These are phyloP conservation scores for Urocyon cinereoargenteus DNA, from an alignment of 2,797 vertebrate species.

Conservation along the genomic window DNA sequence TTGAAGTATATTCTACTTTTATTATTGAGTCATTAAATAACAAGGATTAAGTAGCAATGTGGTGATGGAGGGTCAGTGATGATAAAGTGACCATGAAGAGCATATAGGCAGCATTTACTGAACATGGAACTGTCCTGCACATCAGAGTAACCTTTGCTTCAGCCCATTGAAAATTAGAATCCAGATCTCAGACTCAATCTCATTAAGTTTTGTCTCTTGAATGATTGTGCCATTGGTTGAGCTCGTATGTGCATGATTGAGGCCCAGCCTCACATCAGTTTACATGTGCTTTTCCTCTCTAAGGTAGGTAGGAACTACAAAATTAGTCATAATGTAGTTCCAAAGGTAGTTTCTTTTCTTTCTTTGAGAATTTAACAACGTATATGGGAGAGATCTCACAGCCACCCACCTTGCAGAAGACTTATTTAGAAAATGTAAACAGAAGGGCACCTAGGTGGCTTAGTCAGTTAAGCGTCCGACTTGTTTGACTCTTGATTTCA, in stretches of 20 bases:
- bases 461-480: neutral
- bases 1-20: neutral
- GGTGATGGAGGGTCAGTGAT: neutral
- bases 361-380: neutral
- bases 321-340: neutral
- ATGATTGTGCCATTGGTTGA: neutral
- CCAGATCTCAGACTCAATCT: neutral
- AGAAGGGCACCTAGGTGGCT: neutral
- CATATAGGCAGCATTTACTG: rapidly evolving
- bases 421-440: neutral
- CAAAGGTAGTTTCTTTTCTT: neutral
- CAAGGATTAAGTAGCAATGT: neutral
- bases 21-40: neutral
- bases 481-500: neutral
- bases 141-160: neutral
- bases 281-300: neutral
- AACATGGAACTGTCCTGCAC: neutral
- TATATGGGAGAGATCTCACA: neutral
- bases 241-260: neutral
- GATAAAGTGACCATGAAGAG: no score
- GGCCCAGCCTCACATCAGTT: no score
- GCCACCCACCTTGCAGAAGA: neutral
- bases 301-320: neutral
- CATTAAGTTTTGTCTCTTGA: neutral
- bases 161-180: neutral